phyloP scores from a whole-genome alignment of 2,797 vertebrate genomes.

The Phrynocephalus forsythii region DNA sequence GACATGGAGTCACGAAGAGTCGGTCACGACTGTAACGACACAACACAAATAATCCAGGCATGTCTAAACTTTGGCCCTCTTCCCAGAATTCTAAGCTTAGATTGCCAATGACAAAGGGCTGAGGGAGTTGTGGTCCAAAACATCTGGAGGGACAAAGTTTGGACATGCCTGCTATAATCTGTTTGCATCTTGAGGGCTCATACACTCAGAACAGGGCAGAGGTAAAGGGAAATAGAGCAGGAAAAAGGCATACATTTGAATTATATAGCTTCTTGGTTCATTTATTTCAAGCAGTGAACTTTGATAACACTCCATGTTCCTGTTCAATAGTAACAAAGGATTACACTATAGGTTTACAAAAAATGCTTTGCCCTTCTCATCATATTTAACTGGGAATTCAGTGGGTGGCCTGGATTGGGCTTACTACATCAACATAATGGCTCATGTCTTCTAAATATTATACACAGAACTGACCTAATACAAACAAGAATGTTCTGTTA shows the following conservation, averaged over 20 bases:
- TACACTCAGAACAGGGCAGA: neutral
- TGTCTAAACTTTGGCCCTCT: too few relatives aligned
- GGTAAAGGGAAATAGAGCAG: too few relatives aligned
- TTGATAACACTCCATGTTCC: neutral
- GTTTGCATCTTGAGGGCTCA: neutral
- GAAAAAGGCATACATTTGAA: neutral
- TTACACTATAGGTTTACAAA: constrained; percentile 4
- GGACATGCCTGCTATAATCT: too few relatives aligned
- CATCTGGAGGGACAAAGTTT: too few relatives aligned
- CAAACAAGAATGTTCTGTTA: constrained; percentile 9
- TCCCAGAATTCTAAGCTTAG: too few relatives aligned
- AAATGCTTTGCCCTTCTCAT: neutral
- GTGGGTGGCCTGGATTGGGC: neutral
- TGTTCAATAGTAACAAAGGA: neutral
- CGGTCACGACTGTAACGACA: too few relatives aligned
- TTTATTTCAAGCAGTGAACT: neutral
- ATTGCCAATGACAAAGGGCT: too few relatives aligned
- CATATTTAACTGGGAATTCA: neutral
- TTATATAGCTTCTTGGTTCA: neutral
- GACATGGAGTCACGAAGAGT: too few relatives aligned
- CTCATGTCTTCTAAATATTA: neutral
- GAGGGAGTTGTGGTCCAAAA: too few relatives aligned
- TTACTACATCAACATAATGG: rapidly evolving
- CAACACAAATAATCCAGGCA: too few relatives aligned
- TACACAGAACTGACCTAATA: neutral